These are phyloP conservation scores for Zaprionus davidi DNA, from an alignment of 1,140 invertebrate species.

Conservation along the genomic window DNA sequence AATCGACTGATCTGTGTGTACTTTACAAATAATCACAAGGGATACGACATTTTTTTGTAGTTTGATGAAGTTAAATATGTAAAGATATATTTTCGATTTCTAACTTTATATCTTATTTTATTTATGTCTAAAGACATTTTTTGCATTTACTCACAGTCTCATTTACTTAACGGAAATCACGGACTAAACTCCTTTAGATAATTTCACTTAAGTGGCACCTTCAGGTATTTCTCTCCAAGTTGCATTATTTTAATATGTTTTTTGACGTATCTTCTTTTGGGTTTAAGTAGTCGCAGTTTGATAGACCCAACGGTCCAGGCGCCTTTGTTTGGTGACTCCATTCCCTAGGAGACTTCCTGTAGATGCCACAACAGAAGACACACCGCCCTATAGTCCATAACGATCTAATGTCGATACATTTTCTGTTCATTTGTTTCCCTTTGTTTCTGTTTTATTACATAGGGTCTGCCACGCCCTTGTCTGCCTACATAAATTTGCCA, in stretches of 20 bases:
- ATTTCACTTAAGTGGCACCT: conserved; percentile 24
- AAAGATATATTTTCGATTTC: too few species aligned
- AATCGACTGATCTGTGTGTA: not conserved
- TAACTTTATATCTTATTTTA: too few species aligned
- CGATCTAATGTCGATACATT: not conserved
- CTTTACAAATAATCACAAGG: not conserved
- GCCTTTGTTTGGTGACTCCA: too few species aligned
- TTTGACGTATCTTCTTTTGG: not conserved
- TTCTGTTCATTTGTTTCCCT: not conserved
- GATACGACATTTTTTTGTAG: too few species aligned
- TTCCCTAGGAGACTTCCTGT: too few species aligned
- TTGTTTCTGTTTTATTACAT: not conserved
- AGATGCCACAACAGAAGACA: too few species aligned
- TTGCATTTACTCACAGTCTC: too few species aligned
- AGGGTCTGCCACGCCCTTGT: not conserved
- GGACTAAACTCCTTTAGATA: conserved; percentile 32
- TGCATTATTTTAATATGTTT: not conserved
- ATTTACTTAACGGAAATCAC: not conserved
- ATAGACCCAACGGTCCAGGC: too few species aligned
- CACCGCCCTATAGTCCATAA: not conserved
- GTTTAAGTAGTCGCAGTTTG: not conserved
- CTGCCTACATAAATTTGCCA: not conserved
- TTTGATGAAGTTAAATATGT: too few species aligned
- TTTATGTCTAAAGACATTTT: conserved; percentile 1
- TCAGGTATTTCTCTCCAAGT: not conserved